Evolutionary conservation across 1,140 invertebrate genomes (phyloP).

Genomic region (Heterodera schachtii): DNA sequence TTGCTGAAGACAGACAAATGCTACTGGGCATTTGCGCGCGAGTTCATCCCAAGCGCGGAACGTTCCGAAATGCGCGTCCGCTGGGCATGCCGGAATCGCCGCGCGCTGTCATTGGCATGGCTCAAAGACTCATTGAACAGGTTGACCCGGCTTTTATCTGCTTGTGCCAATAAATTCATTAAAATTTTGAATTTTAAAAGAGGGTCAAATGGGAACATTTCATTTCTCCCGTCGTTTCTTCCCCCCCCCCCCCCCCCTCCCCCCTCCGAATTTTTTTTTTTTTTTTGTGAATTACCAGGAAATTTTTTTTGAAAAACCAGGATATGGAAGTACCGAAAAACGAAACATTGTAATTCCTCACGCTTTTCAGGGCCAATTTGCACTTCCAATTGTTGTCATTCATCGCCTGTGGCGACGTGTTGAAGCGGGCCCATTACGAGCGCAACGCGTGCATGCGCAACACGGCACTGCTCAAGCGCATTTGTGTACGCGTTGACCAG

Average conservation of each 20-base stretch:
- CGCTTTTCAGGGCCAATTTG: constrained; percentile 36
- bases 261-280: too few species aligned
- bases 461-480: constrained; percentile 34
- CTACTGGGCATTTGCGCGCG: constrained; percentile 46
- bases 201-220: too few species aligned
- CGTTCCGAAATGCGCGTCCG: constrained; percentile 38
- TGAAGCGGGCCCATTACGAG: constrained; percentile 28
- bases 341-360: too few species aligned
- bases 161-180: too few species aligned
- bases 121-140: constrained; percentile 50
- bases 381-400: constrained; percentile 46
- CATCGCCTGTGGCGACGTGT: constrained; percentile 10
- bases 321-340: too few species aligned
- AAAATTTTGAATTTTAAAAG: too few species aligned
- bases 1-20: constrained; percentile 36
- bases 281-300: neutral
- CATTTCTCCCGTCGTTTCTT: too few species aligned
- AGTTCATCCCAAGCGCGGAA: constrained; percentile 43
- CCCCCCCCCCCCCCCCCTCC: too few species aligned
- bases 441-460: constrained; percentile 45
- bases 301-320: too few species aligned
- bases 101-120: constrained; percentile 46
- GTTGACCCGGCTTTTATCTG: neutral
- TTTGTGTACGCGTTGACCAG: constrained; percentile 35
- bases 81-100: constrained; percentile 37